Conservation (phyloP, 2,797 vertebrate species). For the Melanotaenia nigrans region DNA sequence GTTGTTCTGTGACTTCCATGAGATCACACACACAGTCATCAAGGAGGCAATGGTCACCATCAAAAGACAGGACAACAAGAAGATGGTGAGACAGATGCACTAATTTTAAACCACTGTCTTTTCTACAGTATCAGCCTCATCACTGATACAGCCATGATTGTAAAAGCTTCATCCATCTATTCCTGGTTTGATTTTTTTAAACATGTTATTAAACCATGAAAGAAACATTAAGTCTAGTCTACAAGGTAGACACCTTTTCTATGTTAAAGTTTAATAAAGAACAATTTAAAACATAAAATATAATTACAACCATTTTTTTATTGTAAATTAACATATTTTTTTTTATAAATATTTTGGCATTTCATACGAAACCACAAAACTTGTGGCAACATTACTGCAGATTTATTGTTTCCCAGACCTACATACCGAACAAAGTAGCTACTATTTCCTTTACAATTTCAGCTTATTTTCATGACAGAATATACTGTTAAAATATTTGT, state of each 20-base stretch:
- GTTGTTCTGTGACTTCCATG: conserved; percentile 92
- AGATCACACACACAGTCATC: conserved; percentile 95
- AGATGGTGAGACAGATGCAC: conserved; percentile 85
- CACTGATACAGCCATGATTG: not conserved
- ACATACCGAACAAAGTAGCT: no score
- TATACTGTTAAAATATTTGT: not conserved
- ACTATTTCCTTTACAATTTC: no score
- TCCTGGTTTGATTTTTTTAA: not conserved
- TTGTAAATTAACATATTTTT: not conserved
- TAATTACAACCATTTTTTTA: not conserved
- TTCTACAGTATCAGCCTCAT: not conserved
- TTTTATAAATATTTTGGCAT: not conserved
- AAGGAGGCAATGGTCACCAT: conserved; percentile 89
- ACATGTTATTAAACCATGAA: not conserved
- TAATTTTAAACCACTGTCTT: not conserved
- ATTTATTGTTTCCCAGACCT: no score
- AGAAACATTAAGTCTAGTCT: not conserved
- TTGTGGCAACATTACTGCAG: no score
- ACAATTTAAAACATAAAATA: not conserved
- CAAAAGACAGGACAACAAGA: conserved; percentile 95
- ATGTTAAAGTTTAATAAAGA: not conserved
- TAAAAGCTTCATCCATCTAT: not conserved
- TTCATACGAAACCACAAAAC: not conserved
- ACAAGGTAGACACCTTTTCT: not conserved
- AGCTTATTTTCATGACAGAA: no score